phyloP scores from a whole-genome alignment of 2,797 vertebrate species.

The Sebastes melanostomus region DNA sequence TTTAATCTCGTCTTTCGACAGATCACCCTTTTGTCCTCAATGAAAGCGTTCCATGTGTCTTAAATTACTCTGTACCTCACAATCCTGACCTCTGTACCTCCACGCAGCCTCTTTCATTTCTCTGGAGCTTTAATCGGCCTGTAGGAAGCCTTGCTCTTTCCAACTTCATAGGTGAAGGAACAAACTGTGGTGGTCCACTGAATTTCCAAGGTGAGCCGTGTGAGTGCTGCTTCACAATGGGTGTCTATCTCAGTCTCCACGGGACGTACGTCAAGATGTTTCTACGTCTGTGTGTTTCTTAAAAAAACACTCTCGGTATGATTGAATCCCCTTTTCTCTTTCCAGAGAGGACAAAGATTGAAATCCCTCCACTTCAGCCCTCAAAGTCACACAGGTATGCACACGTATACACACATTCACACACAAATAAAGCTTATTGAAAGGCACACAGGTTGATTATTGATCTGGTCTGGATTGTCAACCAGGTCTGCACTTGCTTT shows the following conservation, averaged over 20 bases:
- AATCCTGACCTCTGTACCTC: slow-evolving; percentile 52
- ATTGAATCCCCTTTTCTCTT: slow-evolving; percentile 10
- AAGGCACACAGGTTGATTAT: slow-evolving; percentile 3
- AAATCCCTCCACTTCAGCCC: background rate
- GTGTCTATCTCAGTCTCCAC: slow-evolving; percentile 17
- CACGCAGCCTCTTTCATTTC: slow-evolving; percentile 28
- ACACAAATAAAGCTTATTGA: slow-evolving; percentile 4
- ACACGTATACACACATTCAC: background rate
- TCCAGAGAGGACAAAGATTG: background rate
- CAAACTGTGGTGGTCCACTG: slow-evolving; percentile 34
- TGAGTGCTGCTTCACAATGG: slow-evolving; percentile 6
- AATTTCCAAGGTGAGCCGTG: slow-evolving; percentile 23
- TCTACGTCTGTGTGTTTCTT: slow-evolving; percentile 5
- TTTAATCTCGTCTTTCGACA: slow-evolving; percentile 60
- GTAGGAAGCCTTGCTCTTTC: slow-evolving; percentile 37
- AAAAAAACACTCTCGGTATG: background rate
- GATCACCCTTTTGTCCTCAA: slow-evolving; percentile 55
- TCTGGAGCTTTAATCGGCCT: slow-evolving; percentile 19
- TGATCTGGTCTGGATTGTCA: slow-evolving; percentile 5
- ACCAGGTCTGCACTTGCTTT: background rate
- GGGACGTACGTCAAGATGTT: background rate
- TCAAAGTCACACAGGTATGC: background rate
- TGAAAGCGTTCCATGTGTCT: slow-evolving; percentile 53
- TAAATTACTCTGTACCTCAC: slow-evolving; percentile 53
- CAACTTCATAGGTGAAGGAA: slow-evolving; percentile 20